A percentile compares a stretch with the other conserved stretches of the same genome.
These are phyloP conservation scores for Heterotis niloticus DNA, from an alignment of 2,113 vertebrate species.

Conservation along the genomic window DNA sequence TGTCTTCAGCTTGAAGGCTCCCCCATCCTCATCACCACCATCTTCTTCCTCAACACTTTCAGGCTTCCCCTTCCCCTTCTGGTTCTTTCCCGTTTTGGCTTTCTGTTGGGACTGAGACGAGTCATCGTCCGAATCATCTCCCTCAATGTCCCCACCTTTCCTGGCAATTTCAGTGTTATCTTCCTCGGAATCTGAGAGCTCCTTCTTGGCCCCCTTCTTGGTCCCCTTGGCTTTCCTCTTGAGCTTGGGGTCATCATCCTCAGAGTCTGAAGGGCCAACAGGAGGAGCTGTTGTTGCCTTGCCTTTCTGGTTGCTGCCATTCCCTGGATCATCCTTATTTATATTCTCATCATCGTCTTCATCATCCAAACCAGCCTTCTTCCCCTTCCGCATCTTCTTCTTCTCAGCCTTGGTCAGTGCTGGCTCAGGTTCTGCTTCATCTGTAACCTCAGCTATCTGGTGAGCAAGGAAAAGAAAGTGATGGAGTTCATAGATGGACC, in stretches of 20 bases:
- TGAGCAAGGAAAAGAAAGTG: background rate
- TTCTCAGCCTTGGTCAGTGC: conserved; percentile 80
- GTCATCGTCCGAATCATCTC: conserved; percentile 65
- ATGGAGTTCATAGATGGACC: background rate
- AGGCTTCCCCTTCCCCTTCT: conserved; percentile 67
- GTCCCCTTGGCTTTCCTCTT: conserved; percentile 68
- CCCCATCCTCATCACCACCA: conserved; percentile 66
- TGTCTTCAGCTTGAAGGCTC: conserved; percentile 87
- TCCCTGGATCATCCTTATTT: conserved; percentile 41
- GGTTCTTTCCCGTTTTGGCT: conserved; percentile 74
- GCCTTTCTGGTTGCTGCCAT: conserved; percentile 63
- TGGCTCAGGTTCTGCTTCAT: conserved; percentile 53
- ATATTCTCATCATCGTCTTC: conserved; percentile 65
- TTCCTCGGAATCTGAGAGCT: conserved; percentile 55
- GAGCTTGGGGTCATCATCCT: conserved; percentile 62
- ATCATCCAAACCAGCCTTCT: conserved; percentile 71
- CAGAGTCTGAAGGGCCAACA: conserved; percentile 69
- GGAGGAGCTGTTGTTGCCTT: conserved; percentile 45
- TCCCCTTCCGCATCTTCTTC: conserved; percentile 84
- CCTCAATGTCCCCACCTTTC: conserved; percentile 29
- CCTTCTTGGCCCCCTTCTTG: conserved; percentile 67
- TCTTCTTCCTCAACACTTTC: conserved; percentile 60
- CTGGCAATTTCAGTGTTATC: conserved; percentile 53
- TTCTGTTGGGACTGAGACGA: conserved; percentile 60
- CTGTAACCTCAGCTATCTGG: conserved; percentile 73